Percentiles rank a stretch among this genome's conserved stretches.
These are phyloP conservation scores for Chaetodon trifasciatus DNA, from an alignment of 2,797 vertebrate species.

Conservation along the genomic window DNA sequence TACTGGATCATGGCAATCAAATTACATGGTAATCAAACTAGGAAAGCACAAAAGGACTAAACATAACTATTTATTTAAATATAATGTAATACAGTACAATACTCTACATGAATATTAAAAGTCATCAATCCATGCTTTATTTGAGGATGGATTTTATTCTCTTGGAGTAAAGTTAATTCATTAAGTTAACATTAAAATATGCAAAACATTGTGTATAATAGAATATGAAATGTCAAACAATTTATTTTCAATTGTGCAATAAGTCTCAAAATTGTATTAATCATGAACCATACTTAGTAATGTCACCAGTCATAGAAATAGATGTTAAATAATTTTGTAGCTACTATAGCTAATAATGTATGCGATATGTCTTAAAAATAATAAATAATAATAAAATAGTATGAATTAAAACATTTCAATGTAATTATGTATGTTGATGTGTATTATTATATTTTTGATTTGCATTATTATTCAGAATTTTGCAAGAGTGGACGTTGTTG, in stretches of 20 bases:
- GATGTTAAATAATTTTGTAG: not conserved
- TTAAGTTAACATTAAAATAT: not conserved
- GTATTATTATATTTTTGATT: not conserved
- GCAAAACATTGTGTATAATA: not conserved
- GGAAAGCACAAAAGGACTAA: not conserved
- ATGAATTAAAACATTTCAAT: not conserved
- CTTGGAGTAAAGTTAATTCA: not conserved
- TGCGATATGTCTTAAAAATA: not conserved
- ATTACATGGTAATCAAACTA: not conserved
- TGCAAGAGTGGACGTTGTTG: not conserved
- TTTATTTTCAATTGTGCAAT: not conserved
- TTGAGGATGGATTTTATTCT: not conserved
- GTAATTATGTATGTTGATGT: not conserved
- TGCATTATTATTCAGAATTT: not conserved
- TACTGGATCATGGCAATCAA: not conserved
- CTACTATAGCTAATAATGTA: not conserved
- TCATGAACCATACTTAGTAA: not conserved
- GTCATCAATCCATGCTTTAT: not conserved
- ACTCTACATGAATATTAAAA: not conserved
- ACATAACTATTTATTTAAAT: not conserved
- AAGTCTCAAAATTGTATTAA: not conserved
- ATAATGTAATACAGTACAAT: not conserved
- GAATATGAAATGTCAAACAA: not conserved
- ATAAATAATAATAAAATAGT: not conserved
- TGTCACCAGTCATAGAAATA: not conserved